A percentile compares a stretch with the other conserved stretches of the same genome.
These are phyloP conservation scores for Zosterops japonicus DNA, from an alignment of 2,113 vertebrate species.

Conservation along the genomic window DNA sequence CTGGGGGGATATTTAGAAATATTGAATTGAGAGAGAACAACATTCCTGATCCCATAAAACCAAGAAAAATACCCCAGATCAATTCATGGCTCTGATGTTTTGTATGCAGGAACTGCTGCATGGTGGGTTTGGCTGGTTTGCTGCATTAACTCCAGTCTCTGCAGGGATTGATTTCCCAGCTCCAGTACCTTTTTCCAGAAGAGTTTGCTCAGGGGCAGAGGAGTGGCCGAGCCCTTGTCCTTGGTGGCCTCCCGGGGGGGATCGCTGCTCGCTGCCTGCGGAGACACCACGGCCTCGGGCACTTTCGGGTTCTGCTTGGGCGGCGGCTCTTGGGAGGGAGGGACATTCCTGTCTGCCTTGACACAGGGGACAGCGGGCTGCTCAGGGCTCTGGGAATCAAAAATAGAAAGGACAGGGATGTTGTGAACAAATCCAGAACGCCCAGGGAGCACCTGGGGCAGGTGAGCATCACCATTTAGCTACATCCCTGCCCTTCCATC, in stretches of 20 bases:
- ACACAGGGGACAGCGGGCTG: slow-evolving; percentile 29
- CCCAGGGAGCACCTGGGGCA: background rate
- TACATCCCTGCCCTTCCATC: too few species aligned
- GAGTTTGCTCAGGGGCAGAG: slow-evolving; percentile 71
- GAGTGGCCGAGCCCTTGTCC: slow-evolving; percentile 62
- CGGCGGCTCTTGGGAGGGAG: slow-evolving; percentile 28
- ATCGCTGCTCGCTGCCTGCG: background rate
- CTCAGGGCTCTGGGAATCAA: slow-evolving; percentile 46
- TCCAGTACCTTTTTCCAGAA: slow-evolving; percentile 79
- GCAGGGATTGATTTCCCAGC: background rate
- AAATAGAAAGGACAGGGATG: fast-evolving
- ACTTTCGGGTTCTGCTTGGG: slow-evolving; percentile 44
- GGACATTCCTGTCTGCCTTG: slow-evolving; percentile 56
- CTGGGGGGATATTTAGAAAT: background rate
- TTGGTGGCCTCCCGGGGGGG: slow-evolving; percentile 44
- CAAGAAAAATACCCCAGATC: fast-evolving
- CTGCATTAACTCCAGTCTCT: fast-evolving
- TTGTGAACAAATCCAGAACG: fast-evolving
- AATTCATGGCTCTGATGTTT: fast-evolving
- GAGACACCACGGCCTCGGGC: background rate
- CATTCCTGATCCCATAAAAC: background rate
- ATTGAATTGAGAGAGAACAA: background rate
- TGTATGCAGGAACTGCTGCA: fast-evolving
- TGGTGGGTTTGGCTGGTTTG: background rate
- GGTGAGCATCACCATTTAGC: too few species aligned